These are phyloP conservation scores for Drosophila anceps DNA, from an alignment of 2,888 invertebrate genomes.

Conservation along the genomic window DNA sequence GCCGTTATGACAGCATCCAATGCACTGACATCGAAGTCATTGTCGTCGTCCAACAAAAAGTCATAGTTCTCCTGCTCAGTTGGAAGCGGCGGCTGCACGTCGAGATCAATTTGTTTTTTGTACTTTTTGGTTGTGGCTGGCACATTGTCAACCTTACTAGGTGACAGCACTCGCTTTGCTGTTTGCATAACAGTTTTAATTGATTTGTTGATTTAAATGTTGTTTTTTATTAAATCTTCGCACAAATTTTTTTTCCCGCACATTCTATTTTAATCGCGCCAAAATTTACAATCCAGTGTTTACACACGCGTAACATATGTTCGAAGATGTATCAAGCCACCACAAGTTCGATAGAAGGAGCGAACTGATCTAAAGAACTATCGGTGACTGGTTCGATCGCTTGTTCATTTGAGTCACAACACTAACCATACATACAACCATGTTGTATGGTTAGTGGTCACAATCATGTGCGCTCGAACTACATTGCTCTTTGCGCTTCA, in stretches of 20 bases:
- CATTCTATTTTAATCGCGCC: slow-evolving; percentile 36
- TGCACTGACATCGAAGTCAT: slow-evolving; percentile 65
- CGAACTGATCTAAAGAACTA: not conserved
- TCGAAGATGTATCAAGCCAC: not conserved
- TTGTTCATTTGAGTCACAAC: not conserved
- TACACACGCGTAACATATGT: slow-evolving; percentile 4
- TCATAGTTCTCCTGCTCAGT: slow-evolving; percentile 65
- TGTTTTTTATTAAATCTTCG: not conserved
- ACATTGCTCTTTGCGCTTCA: not conserved
- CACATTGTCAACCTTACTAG: slow-evolving; percentile 53
- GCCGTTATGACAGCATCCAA: slow-evolving; percentile 34
- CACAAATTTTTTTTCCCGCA: slow-evolving; percentile 13
- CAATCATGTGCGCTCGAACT: too few species aligned
- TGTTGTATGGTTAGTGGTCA: too few species aligned
- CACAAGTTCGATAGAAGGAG: not conserved
- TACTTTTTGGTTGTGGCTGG: slow-evolving; percentile 39
- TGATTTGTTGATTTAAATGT: not conserved
- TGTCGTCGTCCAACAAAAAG: slow-evolving; percentile 72
- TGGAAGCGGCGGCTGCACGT: not conserved
- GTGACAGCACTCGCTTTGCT: slow-evolving; percentile 66
- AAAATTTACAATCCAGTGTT: slow-evolving; percentile 41
- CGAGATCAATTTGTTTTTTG: slow-evolving; percentile 32
- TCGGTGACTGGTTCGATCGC: slow-evolving; percentile 2
- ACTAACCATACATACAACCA: too few species aligned
- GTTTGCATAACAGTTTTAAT: slow-evolving; percentile 15